Conservation (phyloP, 2,888 invertebrate genomes). For the Didymodactylos carnosus region DNA sequence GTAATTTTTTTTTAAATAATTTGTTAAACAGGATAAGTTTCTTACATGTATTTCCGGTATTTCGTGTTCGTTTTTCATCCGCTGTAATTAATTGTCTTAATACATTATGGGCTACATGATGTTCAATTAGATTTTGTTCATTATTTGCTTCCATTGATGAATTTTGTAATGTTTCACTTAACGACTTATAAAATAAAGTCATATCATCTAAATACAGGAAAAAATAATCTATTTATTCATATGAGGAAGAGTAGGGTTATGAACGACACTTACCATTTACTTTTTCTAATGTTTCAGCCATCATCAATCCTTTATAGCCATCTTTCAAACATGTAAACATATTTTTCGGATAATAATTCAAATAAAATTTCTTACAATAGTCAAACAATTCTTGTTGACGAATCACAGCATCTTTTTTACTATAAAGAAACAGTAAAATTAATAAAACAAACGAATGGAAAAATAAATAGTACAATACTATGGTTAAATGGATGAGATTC, state of each 20-base stretch:
- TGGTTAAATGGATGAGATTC: background rate
- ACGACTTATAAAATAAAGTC: background rate
- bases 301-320: slow-evolving; percentile 6
- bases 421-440: slow-evolving; percentile 21
- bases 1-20: background rate
- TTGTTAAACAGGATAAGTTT: background rate
- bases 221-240: background rate
- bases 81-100: background rate
- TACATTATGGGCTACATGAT: slow-evolving; percentile 2
- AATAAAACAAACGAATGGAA: background rate
- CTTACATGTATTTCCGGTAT: background rate
- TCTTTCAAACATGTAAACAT: background rate
- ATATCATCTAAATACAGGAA: background rate
- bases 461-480: background rate
- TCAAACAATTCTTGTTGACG: slow-evolving; percentile 25
- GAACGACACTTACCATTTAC: background rate
- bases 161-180: background rate
- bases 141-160: background rate
- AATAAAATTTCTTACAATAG: background rate
- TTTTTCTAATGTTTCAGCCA: slow-evolving; percentile 5
- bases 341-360: slow-evolving; percentile 2
- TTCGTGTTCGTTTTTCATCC: background rate
- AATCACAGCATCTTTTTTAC: slow-evolving; percentile 28
- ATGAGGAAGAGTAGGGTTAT: background rate
- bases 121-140: background rate